Percentiles rank a stretch among this genome's conserved stretches.
Evolutionary conservation across 2,797 vertebrate species (phyloP).

Genomic region (Podargus strigoides): DNA sequence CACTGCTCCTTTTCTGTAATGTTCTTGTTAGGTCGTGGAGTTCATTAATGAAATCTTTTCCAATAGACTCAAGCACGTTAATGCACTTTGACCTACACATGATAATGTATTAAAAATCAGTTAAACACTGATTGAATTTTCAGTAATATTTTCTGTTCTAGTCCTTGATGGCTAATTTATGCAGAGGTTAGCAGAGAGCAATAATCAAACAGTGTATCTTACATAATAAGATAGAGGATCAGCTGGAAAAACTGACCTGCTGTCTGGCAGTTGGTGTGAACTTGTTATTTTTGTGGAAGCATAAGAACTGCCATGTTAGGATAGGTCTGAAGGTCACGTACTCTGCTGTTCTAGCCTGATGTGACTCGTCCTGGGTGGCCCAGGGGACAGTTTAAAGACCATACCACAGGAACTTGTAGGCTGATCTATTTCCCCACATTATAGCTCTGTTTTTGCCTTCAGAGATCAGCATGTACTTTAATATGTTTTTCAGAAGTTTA

Average conservation of each 20-base stretch:
- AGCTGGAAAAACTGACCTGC: conserved; percentile 21
- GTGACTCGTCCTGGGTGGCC: not conserved
- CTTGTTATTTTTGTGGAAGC: not conserved
- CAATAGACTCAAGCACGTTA: not conserved
- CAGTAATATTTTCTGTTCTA: not conserved
- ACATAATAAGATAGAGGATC: conserved; percentile 4
- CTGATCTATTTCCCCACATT: not conserved
- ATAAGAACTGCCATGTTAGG: not conserved
- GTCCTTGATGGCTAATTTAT: conserved; percentile 18
- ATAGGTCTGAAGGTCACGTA: not conserved
- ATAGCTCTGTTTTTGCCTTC: not conserved
- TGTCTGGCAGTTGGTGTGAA: not conserved
- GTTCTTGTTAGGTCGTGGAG: not conserved
- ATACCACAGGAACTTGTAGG: not conserved
- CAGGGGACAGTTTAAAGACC: not conserved
- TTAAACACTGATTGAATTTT: conserved; percentile 16
- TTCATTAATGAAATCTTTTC: not conserved
- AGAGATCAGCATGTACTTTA: not conserved
- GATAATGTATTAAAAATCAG: not conserved
- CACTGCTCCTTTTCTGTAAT: not conserved
- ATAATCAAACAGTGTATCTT: not conserved
- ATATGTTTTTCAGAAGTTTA: not conserved
- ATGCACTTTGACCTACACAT: not conserved
- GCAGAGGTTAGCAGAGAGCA: not conserved
- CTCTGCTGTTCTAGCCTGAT: not conserved